Percentiles rank a stretch among this genome's conserved stretches.
Evolutionary conservation across 2,888 invertebrate genomes (phyloP).

Genomic region (Eupithecia subfuscata): DNA sequence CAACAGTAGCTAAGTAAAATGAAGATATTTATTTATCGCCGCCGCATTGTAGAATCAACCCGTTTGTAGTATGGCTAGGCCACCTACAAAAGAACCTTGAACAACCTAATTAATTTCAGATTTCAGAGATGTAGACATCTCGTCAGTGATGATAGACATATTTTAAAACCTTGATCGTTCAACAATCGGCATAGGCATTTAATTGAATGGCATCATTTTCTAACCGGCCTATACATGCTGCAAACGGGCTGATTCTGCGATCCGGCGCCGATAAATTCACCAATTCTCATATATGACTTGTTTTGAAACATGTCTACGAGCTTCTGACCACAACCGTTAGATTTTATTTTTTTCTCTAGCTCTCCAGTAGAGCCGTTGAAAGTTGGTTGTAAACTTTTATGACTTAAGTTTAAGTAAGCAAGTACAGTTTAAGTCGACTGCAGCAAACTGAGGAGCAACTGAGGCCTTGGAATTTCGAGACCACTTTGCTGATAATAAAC

Average conservation of each 20-base stretch:
- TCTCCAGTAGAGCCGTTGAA: background rate
- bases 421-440: constrained; percentile 5
- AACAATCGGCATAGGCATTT: background rate
- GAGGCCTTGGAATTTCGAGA: constrained; percentile 12
- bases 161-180: background rate
- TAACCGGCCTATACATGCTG: background rate
- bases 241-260: background rate
- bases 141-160: no score
- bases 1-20: constrained; percentile 2
- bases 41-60: background rate
- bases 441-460: background rate
- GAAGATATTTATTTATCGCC: background rate
- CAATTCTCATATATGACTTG: background rate
- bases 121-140: no score
- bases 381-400: constrained; percentile 6
- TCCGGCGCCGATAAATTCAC: background rate
- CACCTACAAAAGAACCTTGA: background rate
- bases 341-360: background rate
- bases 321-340: background rate
- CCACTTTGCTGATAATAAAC: constrained; percentile 19
- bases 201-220: background rate
- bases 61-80: background rate
- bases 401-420: background rate
- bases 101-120: background rate
- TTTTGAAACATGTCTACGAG: background rate